Conservation (phyloP, 2,113 vertebrate genomes). For the Ardeotis arabs region DNA sequence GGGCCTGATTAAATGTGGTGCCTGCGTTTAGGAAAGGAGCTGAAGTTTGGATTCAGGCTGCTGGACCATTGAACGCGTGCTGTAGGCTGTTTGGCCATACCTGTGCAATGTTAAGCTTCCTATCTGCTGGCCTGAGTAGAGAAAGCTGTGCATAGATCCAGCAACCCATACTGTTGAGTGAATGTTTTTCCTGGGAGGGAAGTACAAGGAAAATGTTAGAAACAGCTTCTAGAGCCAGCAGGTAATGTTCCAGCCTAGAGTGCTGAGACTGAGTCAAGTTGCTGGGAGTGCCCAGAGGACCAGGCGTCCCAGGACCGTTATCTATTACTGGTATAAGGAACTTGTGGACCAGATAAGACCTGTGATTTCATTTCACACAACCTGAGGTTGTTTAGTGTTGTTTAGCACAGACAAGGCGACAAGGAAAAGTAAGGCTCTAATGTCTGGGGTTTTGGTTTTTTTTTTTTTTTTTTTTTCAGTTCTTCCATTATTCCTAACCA, state of each 20-base stretch:
- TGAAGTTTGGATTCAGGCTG: neutral
- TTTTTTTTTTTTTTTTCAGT: neutral
- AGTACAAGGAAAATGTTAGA: neutral
- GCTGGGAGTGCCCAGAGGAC: neutral
- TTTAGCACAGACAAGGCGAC: neutral
- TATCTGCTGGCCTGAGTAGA: neutral
- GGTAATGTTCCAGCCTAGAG: neutral
- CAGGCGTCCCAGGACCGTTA: neutral
- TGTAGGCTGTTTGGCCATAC: neutral
- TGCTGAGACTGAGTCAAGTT: neutral
- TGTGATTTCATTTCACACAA: neutral
- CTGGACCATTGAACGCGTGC: neutral
- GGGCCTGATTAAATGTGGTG: neutral
- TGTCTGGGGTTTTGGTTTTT: fast-evolving
- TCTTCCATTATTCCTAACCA: neutral
- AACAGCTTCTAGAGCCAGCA: neutral
- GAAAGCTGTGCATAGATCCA: neutral
- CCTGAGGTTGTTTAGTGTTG: neutral
- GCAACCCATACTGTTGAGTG: neutral
- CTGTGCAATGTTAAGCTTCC: neutral
- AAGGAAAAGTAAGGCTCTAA: neutral
- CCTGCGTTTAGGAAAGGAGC: neutral
- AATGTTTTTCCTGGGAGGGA: neutral
- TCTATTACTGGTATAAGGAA: neutral
- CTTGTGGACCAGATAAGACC: neutral